A percentile compares a stretch with the other conserved stretches of the same genome.
These are phyloP conservation scores for Phaethornis superciliosus DNA, from an alignment of 2,113 vertebrate species.

Conservation along the genomic window DNA sequence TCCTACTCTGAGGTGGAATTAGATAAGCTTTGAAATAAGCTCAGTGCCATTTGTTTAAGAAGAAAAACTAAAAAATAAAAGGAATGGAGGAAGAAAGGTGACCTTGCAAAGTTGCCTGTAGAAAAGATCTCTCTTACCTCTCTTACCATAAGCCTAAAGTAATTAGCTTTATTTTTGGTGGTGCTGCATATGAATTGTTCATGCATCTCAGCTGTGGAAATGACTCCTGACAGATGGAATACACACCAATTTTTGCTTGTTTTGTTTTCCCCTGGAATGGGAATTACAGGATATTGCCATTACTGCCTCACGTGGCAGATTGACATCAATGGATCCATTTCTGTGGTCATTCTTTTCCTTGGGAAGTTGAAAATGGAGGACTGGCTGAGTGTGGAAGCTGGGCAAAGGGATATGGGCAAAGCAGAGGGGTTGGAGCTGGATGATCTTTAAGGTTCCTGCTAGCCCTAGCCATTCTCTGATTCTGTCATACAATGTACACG, in stretches of 20 bases:
- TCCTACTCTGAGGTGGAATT: not conserved
- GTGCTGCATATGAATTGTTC: conserved; percentile 5
- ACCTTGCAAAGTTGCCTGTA: conserved; percentile 49
- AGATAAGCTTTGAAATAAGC: conserved; percentile 4
- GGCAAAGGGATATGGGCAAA: not conserved
- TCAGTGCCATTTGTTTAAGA: not conserved
- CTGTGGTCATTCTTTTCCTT: not conserved
- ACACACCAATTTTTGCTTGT: not conserved
- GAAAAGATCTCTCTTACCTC: not conserved
- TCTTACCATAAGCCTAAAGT: conserved; percentile 40
- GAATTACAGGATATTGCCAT: not conserved
- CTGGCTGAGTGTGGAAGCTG: not conserved
- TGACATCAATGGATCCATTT: not conserved
- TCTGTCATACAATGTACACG: accelerated
- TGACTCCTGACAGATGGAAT: not conserved
- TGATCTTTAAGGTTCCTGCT: too few relatives aligned
- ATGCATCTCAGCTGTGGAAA: not conserved
- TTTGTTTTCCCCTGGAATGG: accelerated
- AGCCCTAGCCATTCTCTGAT: too few relatives aligned
- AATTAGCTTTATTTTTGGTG: conserved; percentile 62
- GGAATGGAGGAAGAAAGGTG: conserved; percentile 7
- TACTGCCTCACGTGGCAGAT: not conserved
- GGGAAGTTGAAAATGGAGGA: not conserved
- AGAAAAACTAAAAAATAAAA: not conserved
- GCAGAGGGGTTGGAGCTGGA: too few relatives aligned